Conservation (phyloP, 2,797 vertebrate genomes). For the Acanthurus lineatus region DNA sequence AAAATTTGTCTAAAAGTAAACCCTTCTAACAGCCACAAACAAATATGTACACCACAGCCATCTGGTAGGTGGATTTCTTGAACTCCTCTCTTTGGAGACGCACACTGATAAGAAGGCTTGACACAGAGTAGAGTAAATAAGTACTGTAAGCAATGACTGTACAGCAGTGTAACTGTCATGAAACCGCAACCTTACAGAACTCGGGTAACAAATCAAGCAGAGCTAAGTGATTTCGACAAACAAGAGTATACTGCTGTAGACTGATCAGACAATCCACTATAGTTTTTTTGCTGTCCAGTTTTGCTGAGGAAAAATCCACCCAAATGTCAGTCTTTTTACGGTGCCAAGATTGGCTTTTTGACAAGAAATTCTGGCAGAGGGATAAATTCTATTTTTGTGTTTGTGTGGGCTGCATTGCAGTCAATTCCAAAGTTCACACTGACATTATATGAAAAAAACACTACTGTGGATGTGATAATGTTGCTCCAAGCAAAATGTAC, state of each 20-base stretch:
- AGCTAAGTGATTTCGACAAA: conserved; percentile 49
- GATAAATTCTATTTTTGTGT: conserved; percentile 47
- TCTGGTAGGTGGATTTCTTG: conserved; percentile 40
- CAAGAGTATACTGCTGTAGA: conserved; percentile 46
- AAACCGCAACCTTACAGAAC: conserved; percentile 54
- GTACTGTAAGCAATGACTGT: conserved; percentile 75
- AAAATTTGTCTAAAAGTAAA: conserved; percentile 56
- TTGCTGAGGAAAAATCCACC: conserved; percentile 56
- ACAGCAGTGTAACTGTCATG: conserved; percentile 73
- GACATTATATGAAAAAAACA: conserved; percentile 45
- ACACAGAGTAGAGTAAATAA: conserved; percentile 70
- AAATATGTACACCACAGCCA: conserved; percentile 76
- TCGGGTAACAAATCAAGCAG: conserved; percentile 49
- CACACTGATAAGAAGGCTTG: conserved; percentile 63
- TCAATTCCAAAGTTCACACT: conserved; percentile 42
- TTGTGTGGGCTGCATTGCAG: conserved; percentile 51
- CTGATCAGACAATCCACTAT: conserved; percentile 23
- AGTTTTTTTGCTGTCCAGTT: conserved; percentile 20
- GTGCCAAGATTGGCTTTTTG: conserved; percentile 22
- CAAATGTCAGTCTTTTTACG: conserved; percentile 12
- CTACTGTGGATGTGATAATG: conserved; percentile 15
- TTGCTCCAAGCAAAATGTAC: conserved; percentile 4
- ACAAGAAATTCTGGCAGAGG: conserved; percentile 26
- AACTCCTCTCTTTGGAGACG: conserved; percentile 42
- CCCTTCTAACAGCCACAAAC: conserved; percentile 64